Evolutionary conservation across 92 coral and sea anemone genomes (phyloP).

Genomic region (Phymanthus crucifer): DNA sequence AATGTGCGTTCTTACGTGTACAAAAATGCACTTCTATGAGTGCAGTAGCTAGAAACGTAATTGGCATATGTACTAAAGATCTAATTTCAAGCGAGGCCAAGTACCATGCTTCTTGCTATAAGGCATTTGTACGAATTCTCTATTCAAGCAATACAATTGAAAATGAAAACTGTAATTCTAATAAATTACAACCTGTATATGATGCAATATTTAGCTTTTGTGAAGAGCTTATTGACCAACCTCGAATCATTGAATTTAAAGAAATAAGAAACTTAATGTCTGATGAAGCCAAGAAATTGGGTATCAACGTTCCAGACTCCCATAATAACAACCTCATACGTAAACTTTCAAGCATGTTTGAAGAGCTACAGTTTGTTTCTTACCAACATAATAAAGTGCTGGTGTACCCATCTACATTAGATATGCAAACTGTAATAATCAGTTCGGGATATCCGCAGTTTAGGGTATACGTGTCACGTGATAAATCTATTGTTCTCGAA

Average conservation of each 20-base stretch:
- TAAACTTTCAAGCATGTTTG: conserved; percentile 41
- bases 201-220: conserved; percentile 15
- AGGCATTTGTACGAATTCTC: conserved; percentile 46
- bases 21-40: conserved; percentile 45
- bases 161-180: conserved; percentile 22
- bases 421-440: conserved; percentile 19
- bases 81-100: conserved; percentile 53
- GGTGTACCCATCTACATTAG: conserved; percentile 27
- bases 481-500: too few relatives aligned
- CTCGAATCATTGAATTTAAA: conserved; percentile 24
- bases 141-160: conserved; percentile 29
- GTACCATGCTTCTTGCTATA: conserved; percentile 63
- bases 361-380: conserved; percentile 48
- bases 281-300: conserved; percentile 24
- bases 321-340: conserved; percentile 59
- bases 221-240: conserved; percentile 19
- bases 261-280: conserved; percentile 24
- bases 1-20: conserved; percentile 37
- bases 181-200: conserved; percentile 29
- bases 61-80: conserved; percentile 56
- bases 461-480: too few relatives aligned
- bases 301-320: conserved; percentile 38
- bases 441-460: too few relatives aligned
- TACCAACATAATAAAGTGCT: conserved; percentile 46
- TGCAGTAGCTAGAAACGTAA: conserved; percentile 40